Conservation (phyloP, 2,797 vertebrate species). For the Ctenosaura bakeri region DNA sequence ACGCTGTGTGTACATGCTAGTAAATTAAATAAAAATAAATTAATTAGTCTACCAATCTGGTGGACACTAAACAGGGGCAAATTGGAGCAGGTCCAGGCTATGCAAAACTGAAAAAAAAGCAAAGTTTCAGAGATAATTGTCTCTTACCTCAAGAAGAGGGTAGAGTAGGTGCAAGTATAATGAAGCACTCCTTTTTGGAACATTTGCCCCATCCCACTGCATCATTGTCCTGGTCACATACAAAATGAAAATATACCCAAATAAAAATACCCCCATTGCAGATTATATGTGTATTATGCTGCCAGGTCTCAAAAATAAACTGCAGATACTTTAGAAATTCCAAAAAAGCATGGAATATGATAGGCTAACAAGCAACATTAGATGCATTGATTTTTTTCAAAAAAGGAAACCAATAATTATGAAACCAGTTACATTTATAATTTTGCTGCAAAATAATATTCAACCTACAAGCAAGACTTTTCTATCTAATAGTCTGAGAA, state of each 20-base stretch:
- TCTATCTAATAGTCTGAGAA: neutral
- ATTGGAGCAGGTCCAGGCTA: too few species aligned
- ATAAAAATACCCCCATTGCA: neutral
- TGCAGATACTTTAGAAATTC: neutral
- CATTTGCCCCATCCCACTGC: neutral
- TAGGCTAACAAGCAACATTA: conserved; percentile 11
- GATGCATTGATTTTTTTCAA: neutral
- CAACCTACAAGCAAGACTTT: rapidly evolving
- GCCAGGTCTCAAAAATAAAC: neutral
- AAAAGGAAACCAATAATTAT: neutral
- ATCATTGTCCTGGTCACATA: neutral
- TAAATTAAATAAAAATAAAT: too few species aligned
- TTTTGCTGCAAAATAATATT: neutral
- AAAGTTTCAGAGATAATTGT: too few species aligned
- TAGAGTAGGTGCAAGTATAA: neutral
- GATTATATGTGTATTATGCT: neutral
- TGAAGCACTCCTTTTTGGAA: neutral
- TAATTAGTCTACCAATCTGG: too few species aligned
- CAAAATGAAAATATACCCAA: neutral
- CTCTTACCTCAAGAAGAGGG: neutral
- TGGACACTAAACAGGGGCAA: too few species aligned
- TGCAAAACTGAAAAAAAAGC: too few species aligned
- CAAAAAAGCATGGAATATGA: neutral
- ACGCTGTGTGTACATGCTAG: too few species aligned
- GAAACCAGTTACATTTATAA: neutral